These are phyloP conservation scores for Galaxea fascicularis DNA, from an alignment of 92 coral and sea anemone genomes.

Conservation along the genomic window DNA sequence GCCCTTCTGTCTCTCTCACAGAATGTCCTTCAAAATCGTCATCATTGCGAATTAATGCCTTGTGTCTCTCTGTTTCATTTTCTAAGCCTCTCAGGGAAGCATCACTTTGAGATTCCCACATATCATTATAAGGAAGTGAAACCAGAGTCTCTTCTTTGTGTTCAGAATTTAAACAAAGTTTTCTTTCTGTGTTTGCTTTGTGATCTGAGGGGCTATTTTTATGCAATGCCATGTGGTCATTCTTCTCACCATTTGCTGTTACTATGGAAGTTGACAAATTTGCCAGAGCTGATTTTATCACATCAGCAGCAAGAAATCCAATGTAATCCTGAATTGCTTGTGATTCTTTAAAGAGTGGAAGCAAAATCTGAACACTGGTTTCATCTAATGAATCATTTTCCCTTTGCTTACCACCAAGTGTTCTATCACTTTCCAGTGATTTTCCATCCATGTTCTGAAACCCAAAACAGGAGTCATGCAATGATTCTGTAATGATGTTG, in stretches of 20 bases:
- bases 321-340: constrained; percentile 74
- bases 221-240: constrained; percentile 13
- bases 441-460: not conserved
- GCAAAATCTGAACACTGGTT: constrained; percentile 28
- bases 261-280: constrained; percentile 65
- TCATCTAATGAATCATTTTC: not conserved
- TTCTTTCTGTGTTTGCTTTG: constrained; percentile 1
- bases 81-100: not conserved
- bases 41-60: not conserved
- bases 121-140: not conserved
- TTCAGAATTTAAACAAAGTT: not conserved
- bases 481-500: constrained; percentile 79
- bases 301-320: constrained; percentile 80
- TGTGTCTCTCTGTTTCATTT: not conserved
- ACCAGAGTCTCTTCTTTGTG: not conserved
- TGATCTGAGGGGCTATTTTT: constrained; percentile 18
- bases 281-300: constrained; percentile 76
- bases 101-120: constrained; percentile 18
- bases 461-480: constrained; percentile 68
- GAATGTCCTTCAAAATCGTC: constrained; percentile 8
- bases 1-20: constrained; percentile 7
- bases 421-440: not conserved
- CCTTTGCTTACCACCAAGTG: not conserved
- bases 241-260: constrained; percentile 35
- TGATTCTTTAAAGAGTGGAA: constrained; percentile 70